Evolutionary conservation across 2,888 invertebrate genomes (phyloP), one percentile per base, ranked within the genome.

Genomic region (Acrocera orbiculus): DNA sequence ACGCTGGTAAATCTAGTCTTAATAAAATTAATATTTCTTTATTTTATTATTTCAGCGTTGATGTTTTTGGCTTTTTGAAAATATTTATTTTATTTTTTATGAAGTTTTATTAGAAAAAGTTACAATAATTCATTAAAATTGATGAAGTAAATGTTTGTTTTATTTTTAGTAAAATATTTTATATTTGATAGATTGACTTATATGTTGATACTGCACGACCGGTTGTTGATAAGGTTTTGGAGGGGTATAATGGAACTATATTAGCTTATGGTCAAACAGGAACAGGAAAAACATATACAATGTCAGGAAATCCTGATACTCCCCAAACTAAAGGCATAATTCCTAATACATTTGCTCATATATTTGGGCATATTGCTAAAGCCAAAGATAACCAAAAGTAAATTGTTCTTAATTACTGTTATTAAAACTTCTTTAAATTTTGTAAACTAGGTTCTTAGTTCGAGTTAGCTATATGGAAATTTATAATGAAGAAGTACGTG

Each of bases 231-330:
- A 90, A 92, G 60, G 93, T 95, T 3, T 66, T 98, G 7, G 81
- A 82, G 48, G 95, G 96, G 0, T 98, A 93, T 63, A 98, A 98
- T 64, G 96, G 95, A 41, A 82, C 80, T 0, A 85, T 87, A 45
- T 74, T 86, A 56, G 86, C 86, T 1, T 87, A 87, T 50, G 86
- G 86, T 0, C 86, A 86, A 63, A 86, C 86, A 0, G 96, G 98
- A 13, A 98, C 96, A 0, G 98, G 98, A 7, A 99, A 98, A 65
- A 98, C 98, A 0, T 96, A 81, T 58, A 98, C 98, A 1, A 96
- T 98, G 96, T 86, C 92, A 2, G 98, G 98, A 0, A 73, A 79
- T 38, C 72, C 85, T 43, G 70, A 78, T 3, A 78, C 81, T 10
- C 83, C 90, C 1, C 92, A 95, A 50, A 67, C 86, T 7, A 71